These are phyloP conservation scores for Stictonetta naevosa DNA, from an alignment of 2,113 vertebrate species.

Conservation along the genomic window DNA sequence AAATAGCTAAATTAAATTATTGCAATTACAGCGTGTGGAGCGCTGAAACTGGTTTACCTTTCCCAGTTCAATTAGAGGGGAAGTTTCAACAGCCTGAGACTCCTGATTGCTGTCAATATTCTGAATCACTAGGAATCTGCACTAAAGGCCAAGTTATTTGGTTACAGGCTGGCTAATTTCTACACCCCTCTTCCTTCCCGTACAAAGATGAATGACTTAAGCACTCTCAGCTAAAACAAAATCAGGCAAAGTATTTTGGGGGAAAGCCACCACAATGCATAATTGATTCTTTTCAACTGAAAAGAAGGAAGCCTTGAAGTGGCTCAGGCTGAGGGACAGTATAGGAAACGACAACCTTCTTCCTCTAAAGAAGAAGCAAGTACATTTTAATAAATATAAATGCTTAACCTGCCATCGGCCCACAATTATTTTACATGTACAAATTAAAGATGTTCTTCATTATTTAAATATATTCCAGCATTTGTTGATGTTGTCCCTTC, in stretches of 20 bases:
- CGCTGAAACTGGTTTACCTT: constrained; percentile 90
- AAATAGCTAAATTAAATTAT: constrained; percentile 99
- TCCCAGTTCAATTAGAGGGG: constrained; percentile 91
- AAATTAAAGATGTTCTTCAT: constrained; percentile 76
- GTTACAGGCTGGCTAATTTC: constrained; percentile 44
- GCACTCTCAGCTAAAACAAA: constrained; percentile 64
- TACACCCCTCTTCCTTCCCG: background rate
- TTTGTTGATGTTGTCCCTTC: constrained; percentile 73
- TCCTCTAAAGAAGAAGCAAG: constrained; percentile 44
- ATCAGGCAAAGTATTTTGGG: constrained; percentile 68
- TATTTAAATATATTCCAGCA: constrained; percentile 80
- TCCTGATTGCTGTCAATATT: constrained; percentile 85
- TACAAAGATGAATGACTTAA: constrained; percentile 48
- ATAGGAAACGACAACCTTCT: constrained; percentile 54
- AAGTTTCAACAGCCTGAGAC: constrained; percentile 83
- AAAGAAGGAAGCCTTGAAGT: constrained; percentile 68
- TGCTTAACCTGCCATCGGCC: constrained; percentile 58
- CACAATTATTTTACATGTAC: constrained; percentile 68
- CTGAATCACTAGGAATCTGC: constrained; percentile 62
- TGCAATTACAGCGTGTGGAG: constrained; percentile 90
- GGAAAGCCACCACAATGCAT: constrained; percentile 59
- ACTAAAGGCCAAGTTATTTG: constrained; percentile 64
- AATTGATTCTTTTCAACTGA: constrained; percentile 73
- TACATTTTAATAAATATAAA: constrained; percentile 68
- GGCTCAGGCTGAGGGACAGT: constrained; percentile 49